Base-by-base conservation (phyloP, 2,113 vertebrate genomes). In the Paratilapia polleni region DNA sequence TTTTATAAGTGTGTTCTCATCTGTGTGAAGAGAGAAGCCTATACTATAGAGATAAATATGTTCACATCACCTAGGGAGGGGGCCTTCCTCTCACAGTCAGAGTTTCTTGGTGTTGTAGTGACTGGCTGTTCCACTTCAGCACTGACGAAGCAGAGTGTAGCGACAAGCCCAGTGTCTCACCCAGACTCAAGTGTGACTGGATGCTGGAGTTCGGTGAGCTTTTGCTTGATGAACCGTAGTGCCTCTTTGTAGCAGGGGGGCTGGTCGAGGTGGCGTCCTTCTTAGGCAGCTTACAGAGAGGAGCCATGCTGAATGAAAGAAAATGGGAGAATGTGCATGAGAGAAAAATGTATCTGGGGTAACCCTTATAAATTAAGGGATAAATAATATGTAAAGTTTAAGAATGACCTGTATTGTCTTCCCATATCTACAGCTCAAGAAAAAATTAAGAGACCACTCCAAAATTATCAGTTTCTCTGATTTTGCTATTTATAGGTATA, bases 61-160 rank as follows among this genome's bases (percentile, higher is more conserved):
- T 31, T 73, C 26, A 52, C 10, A 52, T 73, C 26, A 17, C 2
- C 17, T 11, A 47, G 24, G 34, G 38, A 43, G 68, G 57, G 22
- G 74, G 76, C 54, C 60, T 58, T 56, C 59, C 78, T 80, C 87
- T 90, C 43, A 59, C 36, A 31, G 64, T 70, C 8, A 1, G 58
- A 78, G 68, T 80, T 88, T 83, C 84, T 87, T 41, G 6, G 43
- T 81, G 62, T 62, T 62, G 61, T 2, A 14, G 57, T 14, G 34
- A 84, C 43, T 43, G 60, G 56, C 43, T 81, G 81, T 78, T 86
- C 77, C 87, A 85, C 78, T 89, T 58, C 9, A 78, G 80, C 17
- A 9, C 22, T 24, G 49, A 64, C 81, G 22, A 73, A 52, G 26
- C 62, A 68, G 70, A 17, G 66, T 43, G 78, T 41, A 52, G 43